Percentiles rank a stretch among this genome's conserved stretches.
Conservation (phyloP, 2,888 invertebrate species). For the Metalampra italica region DNA sequence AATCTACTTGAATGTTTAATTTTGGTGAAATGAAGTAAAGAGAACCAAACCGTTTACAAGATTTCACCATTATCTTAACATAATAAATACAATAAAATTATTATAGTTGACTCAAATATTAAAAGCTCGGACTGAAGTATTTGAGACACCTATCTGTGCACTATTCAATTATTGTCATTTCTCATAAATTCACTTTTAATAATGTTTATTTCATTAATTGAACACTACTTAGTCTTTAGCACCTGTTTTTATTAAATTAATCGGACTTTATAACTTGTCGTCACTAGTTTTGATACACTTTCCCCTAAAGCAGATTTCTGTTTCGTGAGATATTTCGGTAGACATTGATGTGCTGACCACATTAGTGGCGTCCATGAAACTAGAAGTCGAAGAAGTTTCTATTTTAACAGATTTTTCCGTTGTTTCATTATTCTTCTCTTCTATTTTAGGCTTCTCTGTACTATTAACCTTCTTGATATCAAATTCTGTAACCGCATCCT, state of each 20-base stretch:
- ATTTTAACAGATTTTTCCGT: slow-evolving; percentile 30
- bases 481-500: slow-evolving; percentile 19
- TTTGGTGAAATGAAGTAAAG: slow-evolving; percentile 70
- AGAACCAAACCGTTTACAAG: slow-evolving; percentile 65
- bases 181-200: slow-evolving; percentile 5
- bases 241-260: slow-evolving; percentile 29
- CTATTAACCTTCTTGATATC: slow-evolving; percentile 22
- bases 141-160: slow-evolving; percentile 9
- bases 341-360: slow-evolving; percentile 87
- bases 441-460: slow-evolving; percentile 21
- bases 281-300: slow-evolving; percentile 86
- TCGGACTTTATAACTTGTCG: slow-evolving; percentile 46
- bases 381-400: slow-evolving; percentile 53
- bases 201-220: slow-evolving; percentile 38
- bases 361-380: slow-evolving; percentile 73
- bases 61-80: slow-evolving; percentile 48
- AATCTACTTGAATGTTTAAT: slow-evolving; percentile 10
- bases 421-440: slow-evolving; percentile 17
- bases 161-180: slow-evolving; percentile 4
- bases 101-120: slow-evolving; percentile 18
- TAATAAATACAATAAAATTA: slow-evolving; percentile 28
- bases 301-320: slow-evolving; percentile 92
- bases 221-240: slow-evolving; percentile 50
- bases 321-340: slow-evolving; percentile 90
- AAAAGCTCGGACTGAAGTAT: slow-evolving; percentile 2